Base-by-base conservation (phyloP, 2,113 vertebrate genomes). In the Sinocyclocheilus grahami region DNA sequence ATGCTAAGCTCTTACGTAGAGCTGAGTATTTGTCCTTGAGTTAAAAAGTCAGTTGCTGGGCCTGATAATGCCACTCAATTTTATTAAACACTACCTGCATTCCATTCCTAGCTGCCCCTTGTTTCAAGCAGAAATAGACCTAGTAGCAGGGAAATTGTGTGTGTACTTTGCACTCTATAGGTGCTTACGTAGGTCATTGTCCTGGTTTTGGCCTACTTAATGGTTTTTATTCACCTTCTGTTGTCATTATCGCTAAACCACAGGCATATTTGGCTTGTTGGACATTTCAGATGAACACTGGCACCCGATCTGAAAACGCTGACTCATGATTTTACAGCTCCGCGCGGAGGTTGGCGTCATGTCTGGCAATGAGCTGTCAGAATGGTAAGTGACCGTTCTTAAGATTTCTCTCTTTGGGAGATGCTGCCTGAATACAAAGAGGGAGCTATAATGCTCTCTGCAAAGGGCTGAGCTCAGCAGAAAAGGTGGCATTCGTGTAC, bases 331-430 rank as follows among this genome's bases (percentile, higher is more conserved):
- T 77, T 86, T 75, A 51, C 46, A 75, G 81, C 79, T 81, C 75
- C 75, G 65, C 2, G 1, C 24, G 18, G 76, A 81, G 60, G 67
- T 37, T 81, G 85, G 80, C 82, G 67, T 75, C 67, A 76, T 77
- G 86, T 72, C 58, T 86, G 51, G 82, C 67, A 84, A 58, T 30
- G 69, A 75, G 33, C 86, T 87, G 88, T 87, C 88, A 83, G 88
- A 78, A 72, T 69, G 22, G 83, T 82, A 78, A 82, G 83, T 81
- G 88, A 87, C 83, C 76, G 74, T 58, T 84, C 85, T 58, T 82
- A 80, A 86, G 85, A 87, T 53, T 84, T 89, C 86, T 87, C 87
- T 86, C 81, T 78, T 87, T 86, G 77, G 58, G 87, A 86, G 87
- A 89, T 83, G 85, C 86, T 51, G 71, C 30, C 39, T 53, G 85